These are phyloP conservation scores for Heliconius himera DNA, from an alignment of 1,140 invertebrate species.

Conservation along the genomic window DNA sequence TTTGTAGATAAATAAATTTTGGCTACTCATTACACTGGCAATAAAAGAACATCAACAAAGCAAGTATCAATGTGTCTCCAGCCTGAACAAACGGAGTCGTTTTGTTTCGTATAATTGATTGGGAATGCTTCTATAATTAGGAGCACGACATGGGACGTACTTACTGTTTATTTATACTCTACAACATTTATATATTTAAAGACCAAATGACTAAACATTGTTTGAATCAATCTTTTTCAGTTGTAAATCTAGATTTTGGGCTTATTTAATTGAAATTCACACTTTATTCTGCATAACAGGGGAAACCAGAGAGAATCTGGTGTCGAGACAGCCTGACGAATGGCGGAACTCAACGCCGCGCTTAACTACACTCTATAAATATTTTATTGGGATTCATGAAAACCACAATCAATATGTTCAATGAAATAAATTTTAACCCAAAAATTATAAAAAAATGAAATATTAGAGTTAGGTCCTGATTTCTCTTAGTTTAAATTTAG, in stretches of 20 bases:
- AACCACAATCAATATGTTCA: too few relatives aligned
- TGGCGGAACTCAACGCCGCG: too few relatives aligned
- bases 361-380: too few relatives aligned
- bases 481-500: background rate
- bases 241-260: too few relatives aligned
- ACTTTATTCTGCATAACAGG: too few relatives aligned
- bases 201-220: background rate
- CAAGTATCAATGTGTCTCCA: constrained; percentile 42
- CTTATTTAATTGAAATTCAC: too few relatives aligned
- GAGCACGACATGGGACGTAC: constrained; percentile 52
- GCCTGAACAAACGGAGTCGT: constrained; percentile 56
- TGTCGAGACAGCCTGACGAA: too few relatives aligned
- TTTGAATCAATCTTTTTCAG: background rate
- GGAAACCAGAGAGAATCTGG: too few relatives aligned
- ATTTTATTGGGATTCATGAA: too few relatives aligned
- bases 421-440: background rate
- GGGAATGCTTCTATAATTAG: constrained; percentile 80
- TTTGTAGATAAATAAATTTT: background rate
- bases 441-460: background rate
- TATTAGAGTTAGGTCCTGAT: background rate
- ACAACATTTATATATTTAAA: constrained; percentile 14
- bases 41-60: constrained; percentile 2
- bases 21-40: background rate
- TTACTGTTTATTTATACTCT: constrained; percentile 9
- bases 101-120: constrained; percentile 77